Evolutionary conservation across 2,113 vertebrate genomes (phyloP).

Genomic region (Toxotes chatareus): DNA sequence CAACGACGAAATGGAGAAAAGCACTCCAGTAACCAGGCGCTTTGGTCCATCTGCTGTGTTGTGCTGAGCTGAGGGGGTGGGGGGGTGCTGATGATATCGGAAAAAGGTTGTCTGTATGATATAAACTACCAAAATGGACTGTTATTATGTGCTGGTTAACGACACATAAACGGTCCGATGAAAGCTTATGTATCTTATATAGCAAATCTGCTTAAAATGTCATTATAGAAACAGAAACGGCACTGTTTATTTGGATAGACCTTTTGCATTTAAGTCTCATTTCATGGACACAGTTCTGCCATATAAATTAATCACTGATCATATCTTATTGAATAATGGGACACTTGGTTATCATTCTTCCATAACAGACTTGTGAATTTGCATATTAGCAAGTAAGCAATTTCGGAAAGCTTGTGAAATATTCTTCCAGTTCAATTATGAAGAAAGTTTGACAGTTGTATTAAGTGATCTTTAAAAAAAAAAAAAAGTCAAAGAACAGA

Average conservation of each 20-base stretch:
- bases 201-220: constrained; percentile 1
- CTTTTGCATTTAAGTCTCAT: background rate
- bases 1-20: constrained; percentile 74
- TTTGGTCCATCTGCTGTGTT: constrained; percentile 71
- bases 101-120: constrained; percentile 44
- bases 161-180: background rate
- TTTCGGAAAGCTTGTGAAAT: background rate
- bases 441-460: background rate
- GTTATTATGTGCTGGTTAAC: constrained; percentile 28
- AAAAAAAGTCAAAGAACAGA: background rate
- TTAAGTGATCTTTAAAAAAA: background rate
- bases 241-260: background rate
- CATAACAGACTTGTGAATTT: background rate
- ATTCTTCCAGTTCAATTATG: background rate
- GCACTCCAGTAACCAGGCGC: constrained; percentile 73
- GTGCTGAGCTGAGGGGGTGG: constrained; percentile 40
- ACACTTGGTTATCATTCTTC: background rate
- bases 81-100: constrained; percentile 22
- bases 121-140: constrained; percentile 35
- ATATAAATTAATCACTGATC: background rate
- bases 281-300: constrained; percentile 4
- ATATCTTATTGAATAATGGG: rapidly evolving
- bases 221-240: background rate
- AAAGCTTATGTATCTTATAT: background rate
- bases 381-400: background rate